Evolutionary conservation across 2,888 invertebrate species (phyloP).

Genomic region (Micoletzkya japonica): DNA sequence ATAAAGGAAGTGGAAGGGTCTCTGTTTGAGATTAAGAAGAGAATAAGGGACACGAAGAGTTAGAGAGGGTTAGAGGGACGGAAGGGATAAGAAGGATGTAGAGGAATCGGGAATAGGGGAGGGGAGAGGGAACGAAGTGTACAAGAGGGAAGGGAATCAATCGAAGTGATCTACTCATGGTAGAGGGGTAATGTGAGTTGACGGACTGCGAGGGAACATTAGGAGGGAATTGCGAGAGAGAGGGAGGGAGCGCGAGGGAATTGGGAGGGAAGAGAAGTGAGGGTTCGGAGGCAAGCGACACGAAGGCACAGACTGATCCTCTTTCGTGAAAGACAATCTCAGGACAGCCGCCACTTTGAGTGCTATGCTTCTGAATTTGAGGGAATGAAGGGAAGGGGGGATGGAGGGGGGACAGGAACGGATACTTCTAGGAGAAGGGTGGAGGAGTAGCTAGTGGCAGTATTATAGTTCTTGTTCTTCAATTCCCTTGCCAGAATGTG

Average conservation of each 20-base stretch:
- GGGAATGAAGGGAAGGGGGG: background rate
- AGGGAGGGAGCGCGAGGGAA: constrained; percentile 26
- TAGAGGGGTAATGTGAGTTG: constrained; percentile 26
- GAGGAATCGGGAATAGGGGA: background rate
- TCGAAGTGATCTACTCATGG: background rate
- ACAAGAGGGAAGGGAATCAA: background rate
- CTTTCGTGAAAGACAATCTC: constrained; percentile 28
- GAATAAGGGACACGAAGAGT: background rate
- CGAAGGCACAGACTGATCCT: constrained; percentile 22
- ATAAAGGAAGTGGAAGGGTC: background rate
- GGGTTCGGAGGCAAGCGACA: constrained; percentile 24
- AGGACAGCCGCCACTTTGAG: background rate
- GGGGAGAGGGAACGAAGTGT: constrained; percentile 17
- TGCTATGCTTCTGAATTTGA: no score
- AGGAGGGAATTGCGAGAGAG: constrained; percentile 6
- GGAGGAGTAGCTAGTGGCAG: no score
- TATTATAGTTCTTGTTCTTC: no score
- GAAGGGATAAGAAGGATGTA: background rate
- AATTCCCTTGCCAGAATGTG: no score
- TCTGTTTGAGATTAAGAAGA: background rate
- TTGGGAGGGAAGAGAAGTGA: constrained; percentile 6
- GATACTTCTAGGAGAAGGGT: no score
- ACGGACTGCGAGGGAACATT: constrained; percentile 11
- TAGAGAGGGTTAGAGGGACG: background rate
- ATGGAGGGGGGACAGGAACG: background rate